Evolutionary conservation across 2,113 vertebrate species (phyloP).

Genomic region (Gymnorhina tibicen): DNA sequence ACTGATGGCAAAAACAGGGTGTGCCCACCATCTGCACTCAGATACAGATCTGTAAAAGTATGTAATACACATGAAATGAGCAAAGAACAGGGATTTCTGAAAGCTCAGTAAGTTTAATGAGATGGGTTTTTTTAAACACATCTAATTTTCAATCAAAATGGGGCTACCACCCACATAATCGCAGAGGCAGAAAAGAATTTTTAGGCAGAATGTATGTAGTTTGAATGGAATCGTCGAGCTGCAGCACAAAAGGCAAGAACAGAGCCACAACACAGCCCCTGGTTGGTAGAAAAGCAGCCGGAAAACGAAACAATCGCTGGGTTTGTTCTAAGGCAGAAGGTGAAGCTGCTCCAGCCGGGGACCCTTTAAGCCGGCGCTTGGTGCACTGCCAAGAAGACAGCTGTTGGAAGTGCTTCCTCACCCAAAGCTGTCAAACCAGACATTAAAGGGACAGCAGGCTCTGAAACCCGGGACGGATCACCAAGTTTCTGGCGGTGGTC

Average conservation of each 20-base stretch:
- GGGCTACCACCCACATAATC: background rate
- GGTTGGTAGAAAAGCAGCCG: conserved; percentile 57
- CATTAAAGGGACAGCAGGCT: conserved; percentile 79
- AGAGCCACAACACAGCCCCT: conserved; percentile 50
- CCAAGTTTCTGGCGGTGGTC: conserved; percentile 26
- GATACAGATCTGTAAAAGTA: background rate
- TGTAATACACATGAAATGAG: background rate
- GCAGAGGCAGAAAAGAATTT: background rate
- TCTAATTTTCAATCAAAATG: background rate
- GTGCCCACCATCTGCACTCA: background rate
- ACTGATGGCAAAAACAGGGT: background rate
- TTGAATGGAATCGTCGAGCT: background rate
- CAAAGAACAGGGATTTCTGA: background rate
- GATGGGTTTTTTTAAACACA: background rate
- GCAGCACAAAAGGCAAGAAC: conserved; percentile 10
- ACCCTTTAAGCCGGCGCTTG: conserved; percentile 87
- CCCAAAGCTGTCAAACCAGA: conserved; percentile 86
- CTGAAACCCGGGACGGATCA: conserved; percentile 62
- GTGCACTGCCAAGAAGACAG: conserved; percentile 94
- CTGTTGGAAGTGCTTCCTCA: conserved; percentile 94
- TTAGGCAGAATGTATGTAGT: background rate
- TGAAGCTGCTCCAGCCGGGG: conserved; percentile 78
- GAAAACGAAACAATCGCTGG: conserved; percentile 78
- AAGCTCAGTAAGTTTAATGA: background rate
- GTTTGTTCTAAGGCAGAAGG: conserved; percentile 77